phyloP scores from a whole-genome alignment of 2,888 invertebrate genomes.

The Acleris literana region DNA sequence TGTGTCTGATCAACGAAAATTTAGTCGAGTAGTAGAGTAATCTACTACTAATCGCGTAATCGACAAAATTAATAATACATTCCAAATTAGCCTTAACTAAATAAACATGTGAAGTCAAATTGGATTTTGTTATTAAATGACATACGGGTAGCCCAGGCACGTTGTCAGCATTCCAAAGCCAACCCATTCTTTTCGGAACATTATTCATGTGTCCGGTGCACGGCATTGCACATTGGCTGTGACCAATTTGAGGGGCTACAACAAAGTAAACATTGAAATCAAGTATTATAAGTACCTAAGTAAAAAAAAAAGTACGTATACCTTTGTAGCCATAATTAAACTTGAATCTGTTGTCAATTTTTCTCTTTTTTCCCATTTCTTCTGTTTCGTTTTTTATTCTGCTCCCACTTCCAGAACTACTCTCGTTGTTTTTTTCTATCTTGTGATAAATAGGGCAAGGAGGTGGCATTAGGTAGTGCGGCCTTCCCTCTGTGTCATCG shows the following conservation, averaged over 20 bases:
- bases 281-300: not conserved
- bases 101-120: too few species aligned
- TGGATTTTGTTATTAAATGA: not conserved
- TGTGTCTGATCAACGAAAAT: too few species aligned
- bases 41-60: too few species aligned
- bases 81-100: too few species aligned
- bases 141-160: conserved; percentile 71
- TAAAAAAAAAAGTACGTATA: conserved; percentile 64
- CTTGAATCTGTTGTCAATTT: conserved; percentile 67
- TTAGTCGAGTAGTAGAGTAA: too few species aligned
- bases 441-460: conserved; percentile 75
- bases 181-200: conserved; percentile 79
- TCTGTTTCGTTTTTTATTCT: conserved; percentile 60
- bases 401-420: conserved; percentile 62
- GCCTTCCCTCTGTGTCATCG: conserved; percentile 53
- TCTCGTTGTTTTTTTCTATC: conserved; percentile 60
- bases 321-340: conserved; percentile 78
- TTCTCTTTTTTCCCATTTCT: conserved; percentile 62
- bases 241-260: conserved; percentile 76
- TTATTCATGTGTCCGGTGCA: conserved; percentile 59
- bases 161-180: conserved; percentile 76
- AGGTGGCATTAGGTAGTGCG: conserved; percentile 51
- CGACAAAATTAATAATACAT: too few species aligned
- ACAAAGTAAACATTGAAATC: conserved; percentile 29
- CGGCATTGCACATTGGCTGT: conserved; percentile 65